Conservation (phyloP, 2,113 vertebrate genomes). For the Panthera tigris region DNA sequence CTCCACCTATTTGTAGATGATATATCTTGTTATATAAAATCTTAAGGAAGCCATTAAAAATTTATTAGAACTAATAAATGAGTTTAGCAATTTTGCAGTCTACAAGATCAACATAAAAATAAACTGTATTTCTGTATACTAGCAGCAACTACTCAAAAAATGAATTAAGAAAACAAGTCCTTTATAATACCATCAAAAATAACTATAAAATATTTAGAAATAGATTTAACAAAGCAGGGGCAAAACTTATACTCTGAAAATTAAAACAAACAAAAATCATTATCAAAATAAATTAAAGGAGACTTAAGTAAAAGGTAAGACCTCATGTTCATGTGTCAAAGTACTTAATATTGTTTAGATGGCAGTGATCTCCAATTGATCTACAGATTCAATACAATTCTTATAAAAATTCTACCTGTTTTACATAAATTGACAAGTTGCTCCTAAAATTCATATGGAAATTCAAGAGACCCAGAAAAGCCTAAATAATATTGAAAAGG, state of each 20-base stretch:
- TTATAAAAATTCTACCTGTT: not conserved
- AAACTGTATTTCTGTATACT: not conserved
- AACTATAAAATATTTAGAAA: not conserved
- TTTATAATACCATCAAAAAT: not conserved
- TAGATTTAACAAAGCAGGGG: not conserved
- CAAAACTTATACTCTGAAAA: not conserved
- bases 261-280: not conserved
- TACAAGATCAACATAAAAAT: not conserved
- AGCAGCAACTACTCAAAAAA: not conserved
- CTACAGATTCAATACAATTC: not conserved
- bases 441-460: not conserved
- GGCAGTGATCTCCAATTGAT: not conserved
- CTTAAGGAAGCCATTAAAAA: not conserved
- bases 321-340: not conserved
- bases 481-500: not conserved
- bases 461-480: not conserved
- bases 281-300: not conserved
- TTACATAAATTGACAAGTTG: not conserved
- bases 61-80: not conserved
- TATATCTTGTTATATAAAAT: not conserved
- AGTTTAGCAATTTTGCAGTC: not conserved
- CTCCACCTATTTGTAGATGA: not conserved
- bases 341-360: not conserved
- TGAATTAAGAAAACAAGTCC: not conserved
- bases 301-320: not conserved